These are phyloP conservation scores for Sarcophilus harrisii DNA, from an alignment of 2,797 vertebrate species.

Conservation along the genomic window DNA sequence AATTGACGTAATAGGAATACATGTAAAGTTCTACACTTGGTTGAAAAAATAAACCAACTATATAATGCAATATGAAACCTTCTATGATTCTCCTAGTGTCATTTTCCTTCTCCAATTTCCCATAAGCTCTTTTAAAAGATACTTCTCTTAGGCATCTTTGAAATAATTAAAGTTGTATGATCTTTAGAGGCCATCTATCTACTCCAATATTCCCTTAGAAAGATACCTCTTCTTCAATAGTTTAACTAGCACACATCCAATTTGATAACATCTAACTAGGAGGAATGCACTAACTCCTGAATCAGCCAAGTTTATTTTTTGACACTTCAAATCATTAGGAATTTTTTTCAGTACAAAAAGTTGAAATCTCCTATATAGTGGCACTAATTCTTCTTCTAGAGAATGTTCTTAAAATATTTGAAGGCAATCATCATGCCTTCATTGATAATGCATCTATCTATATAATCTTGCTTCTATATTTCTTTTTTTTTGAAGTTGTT, in stretches of 20 bases:
- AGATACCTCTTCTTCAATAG: too few relatives aligned
- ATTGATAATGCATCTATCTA: background rate
- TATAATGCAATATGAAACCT: background rate
- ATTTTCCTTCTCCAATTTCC: background rate
- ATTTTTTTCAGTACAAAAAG: background rate
- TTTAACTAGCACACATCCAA: background rate
- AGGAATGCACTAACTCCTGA: background rate
- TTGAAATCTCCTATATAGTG: background rate
- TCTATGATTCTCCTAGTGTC: background rate
- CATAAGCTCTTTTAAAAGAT: background rate
- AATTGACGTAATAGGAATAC: background rate
- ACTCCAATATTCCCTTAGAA: background rate
- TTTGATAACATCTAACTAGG: background rate
- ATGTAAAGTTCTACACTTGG: background rate
- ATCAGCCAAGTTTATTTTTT: background rate
- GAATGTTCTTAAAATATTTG: background rate
- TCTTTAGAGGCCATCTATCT: background rate
- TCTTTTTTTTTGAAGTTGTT: conserved; percentile 1
- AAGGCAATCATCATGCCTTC: background rate
- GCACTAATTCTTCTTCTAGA: background rate
- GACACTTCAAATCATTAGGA: background rate
- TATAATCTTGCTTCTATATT: conserved; percentile 15
- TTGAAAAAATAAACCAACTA: background rate
- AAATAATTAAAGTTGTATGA: background rate
- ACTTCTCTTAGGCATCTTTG: background rate